These are phyloP conservation scores for Lapara coniferarum DNA, from an alignment of 2,888 invertebrate genomes.

Conservation along the genomic window DNA sequence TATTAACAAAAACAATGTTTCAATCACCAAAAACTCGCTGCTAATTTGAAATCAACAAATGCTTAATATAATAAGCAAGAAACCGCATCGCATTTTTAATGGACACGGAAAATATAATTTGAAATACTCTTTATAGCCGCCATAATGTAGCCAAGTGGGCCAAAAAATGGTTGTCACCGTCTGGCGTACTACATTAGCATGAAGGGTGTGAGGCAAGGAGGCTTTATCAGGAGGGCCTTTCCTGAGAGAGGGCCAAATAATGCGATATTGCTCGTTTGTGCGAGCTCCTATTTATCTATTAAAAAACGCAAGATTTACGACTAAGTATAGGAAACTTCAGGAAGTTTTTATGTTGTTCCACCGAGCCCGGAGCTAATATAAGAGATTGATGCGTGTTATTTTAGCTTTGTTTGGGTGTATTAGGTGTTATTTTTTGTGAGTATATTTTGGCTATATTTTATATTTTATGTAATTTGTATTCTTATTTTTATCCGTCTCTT, in stretches of 20 bases:
- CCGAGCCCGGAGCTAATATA: conserved; percentile 72
- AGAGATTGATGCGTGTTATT: conserved; percentile 77
- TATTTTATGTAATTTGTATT: conserved; percentile 16
- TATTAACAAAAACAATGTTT: background rate
- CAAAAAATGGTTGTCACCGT: conserved; percentile 84
- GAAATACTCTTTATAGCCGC: conserved; percentile 80
- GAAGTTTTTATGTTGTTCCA: conserved; percentile 80
- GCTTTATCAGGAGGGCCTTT: conserved; percentile 83
- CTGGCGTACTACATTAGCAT: conserved; percentile 82
- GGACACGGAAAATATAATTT: conserved; percentile 81
- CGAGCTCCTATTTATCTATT: conserved; percentile 84
- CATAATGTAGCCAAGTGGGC: conserved; percentile 83
- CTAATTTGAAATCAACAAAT: conserved; percentile 45
- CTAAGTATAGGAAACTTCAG: conserved; percentile 76
- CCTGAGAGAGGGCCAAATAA: conserved; percentile 83
- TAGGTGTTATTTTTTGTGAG: conserved; percentile 43
- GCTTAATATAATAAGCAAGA: conserved; percentile 63
- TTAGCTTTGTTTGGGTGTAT: conserved; percentile 57
- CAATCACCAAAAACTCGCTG: background rate
- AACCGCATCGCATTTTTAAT: conserved; percentile 78
- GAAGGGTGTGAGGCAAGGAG: conserved; percentile 81
- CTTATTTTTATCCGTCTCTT: background rate
- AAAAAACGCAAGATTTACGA: conserved; percentile 81
- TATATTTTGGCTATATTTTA: conserved; percentile 25
- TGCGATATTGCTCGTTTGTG: conserved; percentile 84